These are phyloP conservation scores for Tubulanus polymorphus DNA, from an alignment of 2,888 invertebrate genomes.

Conservation along the genomic window DNA sequence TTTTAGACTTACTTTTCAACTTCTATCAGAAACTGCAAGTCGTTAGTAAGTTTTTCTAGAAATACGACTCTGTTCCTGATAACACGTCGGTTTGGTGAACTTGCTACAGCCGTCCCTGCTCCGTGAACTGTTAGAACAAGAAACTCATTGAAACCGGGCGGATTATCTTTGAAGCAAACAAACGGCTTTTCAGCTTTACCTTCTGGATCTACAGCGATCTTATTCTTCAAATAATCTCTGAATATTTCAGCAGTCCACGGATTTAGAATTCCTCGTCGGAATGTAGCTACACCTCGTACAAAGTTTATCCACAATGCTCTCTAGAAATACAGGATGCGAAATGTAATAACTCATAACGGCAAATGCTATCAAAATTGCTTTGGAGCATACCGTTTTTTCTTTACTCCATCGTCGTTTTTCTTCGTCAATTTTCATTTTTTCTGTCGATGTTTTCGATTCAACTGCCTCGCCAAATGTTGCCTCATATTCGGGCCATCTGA, in stretches of 20 bases:
- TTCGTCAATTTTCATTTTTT: no score
- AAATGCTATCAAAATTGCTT: no score
- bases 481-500: no score
- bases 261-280: constrained; percentile 9
- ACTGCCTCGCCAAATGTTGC: no score
- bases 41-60: constrained; percentile 10
- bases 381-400: no score
- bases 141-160: no score
- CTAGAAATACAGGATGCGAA: neutral
- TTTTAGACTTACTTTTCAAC: constrained; percentile 13
- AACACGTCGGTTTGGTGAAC: constrained; percentile 7
- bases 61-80: constrained; percentile 10
- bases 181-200: neutral
- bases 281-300: constrained; percentile 1
- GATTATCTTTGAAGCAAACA: neutral
- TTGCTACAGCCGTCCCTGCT: neutral
- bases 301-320: constrained; percentile 7
- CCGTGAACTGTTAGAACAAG: no score
- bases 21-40: constrained; percentile 11
- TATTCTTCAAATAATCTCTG: constrained; percentile 5
- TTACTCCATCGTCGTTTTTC: no score
- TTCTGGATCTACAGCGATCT: constrained; percentile 6
- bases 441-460: no score
- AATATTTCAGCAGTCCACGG: constrained; percentile 4
- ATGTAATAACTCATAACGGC: no score